Evolutionary conservation across 2,113 vertebrate species (phyloP), one percentile per base, ranked within the genome.

Genomic region (Syrrhaptes paradoxus): DNA sequence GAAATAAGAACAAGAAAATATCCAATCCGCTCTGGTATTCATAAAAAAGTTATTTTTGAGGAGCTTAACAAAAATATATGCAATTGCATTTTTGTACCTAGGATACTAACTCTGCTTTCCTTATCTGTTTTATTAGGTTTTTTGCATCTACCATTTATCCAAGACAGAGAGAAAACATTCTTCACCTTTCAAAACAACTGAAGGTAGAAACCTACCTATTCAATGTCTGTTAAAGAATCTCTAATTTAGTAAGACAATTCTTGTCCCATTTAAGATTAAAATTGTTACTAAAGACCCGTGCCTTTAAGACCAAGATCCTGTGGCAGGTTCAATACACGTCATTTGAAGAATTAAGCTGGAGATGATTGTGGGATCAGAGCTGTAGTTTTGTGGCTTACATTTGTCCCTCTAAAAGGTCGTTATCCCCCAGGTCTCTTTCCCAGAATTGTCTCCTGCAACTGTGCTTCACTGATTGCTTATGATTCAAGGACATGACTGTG

Each of bases 391-490:
- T 46, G 87, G 48, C 78, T 75, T 71, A 32, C 3, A 68, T 94
- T 93, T 75, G 28, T 81, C 70, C 66, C 85, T 94, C 67, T 75
- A 65, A 96, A 97, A 88, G 21, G 75, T 46, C 94, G 85, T 51
- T 63, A 81, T 57, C 13, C 43, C 48, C 51, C 65, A 82, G 41
- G 29, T 92, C 92, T 83, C 70, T 76, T 78, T 28, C 61, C 72
- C 76, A 74, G n/a, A 75, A 95, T 88, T 2, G 13, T 58, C 48
- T 96, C 80, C 68, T 68, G 51, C 71, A 91, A 63, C 66, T 17
- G 41, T 25, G 32, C 70, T 93, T 94, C 84, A 79, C 52, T 91
- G 93, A 92, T 79, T 91, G 52, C 67, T 61, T 71, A 31, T 29
- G 55, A 90, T 89, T 96, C 84, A 89, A 95, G 82, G 85, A 84